Percentiles rank a stretch among this genome's conserved stretches.
Evolutionary conservation across 1,140 invertebrate species (phyloP).

Genomic region (Drosophila erecta): DNA sequence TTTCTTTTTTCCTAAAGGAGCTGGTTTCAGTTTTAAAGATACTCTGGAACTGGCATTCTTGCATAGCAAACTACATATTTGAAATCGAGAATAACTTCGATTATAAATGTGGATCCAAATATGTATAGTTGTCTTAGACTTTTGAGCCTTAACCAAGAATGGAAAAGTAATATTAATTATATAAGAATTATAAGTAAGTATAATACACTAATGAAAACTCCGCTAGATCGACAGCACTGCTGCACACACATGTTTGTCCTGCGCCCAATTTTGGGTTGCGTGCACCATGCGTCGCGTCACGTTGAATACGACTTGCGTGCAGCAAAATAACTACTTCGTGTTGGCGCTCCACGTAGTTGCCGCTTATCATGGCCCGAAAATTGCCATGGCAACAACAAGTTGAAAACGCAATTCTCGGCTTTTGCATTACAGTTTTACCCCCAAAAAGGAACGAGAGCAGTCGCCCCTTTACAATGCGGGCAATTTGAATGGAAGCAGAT

Average conservation of each 20-base stretch:
- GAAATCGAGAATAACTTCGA: too few relatives aligned
- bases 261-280: conserved; percentile 74
- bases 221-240: conserved; percentile 19
- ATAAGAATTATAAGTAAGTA: too few relatives aligned
- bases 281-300: conserved; percentile 58
- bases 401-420: conserved; percentile 65
- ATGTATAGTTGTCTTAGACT: too few relatives aligned
- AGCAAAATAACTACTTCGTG: conserved; percentile 65
- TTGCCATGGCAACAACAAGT: conserved; percentile 59
- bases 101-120: too few relatives aligned
- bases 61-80: too few relatives aligned
- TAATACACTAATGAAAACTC: too few relatives aligned
- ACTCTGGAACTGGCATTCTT: too few relatives aligned
- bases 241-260: conserved; percentile 48
- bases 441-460: conserved; percentile 6
- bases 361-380: conserved; percentile 52
- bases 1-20: too few relatives aligned
- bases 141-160: too few relatives aligned
- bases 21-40: too few relatives aligned
- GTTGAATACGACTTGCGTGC: conserved; percentile 62
- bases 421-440: conserved; percentile 62
- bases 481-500: conserved; percentile 53
- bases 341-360: conserved; percentile 40
- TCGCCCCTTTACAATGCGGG: conserved; percentile 41
- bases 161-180: too few relatives aligned